These are phyloP conservation scores for Bombus confusus DNA, from an alignment of 1,140 invertebrate genomes.

Conservation along the genomic window DNA sequence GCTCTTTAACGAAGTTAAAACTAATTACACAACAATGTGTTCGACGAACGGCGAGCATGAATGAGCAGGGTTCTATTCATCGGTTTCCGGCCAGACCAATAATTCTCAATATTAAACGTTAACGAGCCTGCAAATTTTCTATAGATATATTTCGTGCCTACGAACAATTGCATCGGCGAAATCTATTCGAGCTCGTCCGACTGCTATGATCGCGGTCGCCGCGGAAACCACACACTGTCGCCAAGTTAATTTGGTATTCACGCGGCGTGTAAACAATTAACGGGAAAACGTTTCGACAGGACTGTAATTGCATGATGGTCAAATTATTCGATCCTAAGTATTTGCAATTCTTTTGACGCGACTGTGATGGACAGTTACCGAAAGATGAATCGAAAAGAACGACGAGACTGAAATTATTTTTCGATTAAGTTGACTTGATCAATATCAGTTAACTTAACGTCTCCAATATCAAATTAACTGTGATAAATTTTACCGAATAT, in stretches of 20 bases:
- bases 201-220: constrained; percentile 41
- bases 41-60: not conserved
- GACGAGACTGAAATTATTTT: not conserved
- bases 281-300: not conserved
- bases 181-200: constrained; percentile 5
- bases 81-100: not conserved
- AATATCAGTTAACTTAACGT: not conserved
- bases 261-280: constrained; percentile 43
- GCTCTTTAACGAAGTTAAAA: constrained; percentile 6
- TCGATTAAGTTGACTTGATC: not conserved
- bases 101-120: constrained; percentile 33
- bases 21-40: constrained; percentile 11
- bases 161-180: constrained; percentile 2
- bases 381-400: no score
- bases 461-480: not conserved
- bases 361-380: no score
- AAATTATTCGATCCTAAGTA: not conserved
- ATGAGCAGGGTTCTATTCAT: not conserved
- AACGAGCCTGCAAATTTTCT: constrained; percentile 26
- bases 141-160: not conserved
- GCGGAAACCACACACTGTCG: constrained; percentile 26
- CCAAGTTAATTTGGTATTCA: constrained; percentile 55
- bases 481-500: not conserved
- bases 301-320: not conserved
- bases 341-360: not conserved